Evolutionary conservation across 2,113 vertebrate species (phyloP).

Genomic region (Sapajus apella): DNA sequence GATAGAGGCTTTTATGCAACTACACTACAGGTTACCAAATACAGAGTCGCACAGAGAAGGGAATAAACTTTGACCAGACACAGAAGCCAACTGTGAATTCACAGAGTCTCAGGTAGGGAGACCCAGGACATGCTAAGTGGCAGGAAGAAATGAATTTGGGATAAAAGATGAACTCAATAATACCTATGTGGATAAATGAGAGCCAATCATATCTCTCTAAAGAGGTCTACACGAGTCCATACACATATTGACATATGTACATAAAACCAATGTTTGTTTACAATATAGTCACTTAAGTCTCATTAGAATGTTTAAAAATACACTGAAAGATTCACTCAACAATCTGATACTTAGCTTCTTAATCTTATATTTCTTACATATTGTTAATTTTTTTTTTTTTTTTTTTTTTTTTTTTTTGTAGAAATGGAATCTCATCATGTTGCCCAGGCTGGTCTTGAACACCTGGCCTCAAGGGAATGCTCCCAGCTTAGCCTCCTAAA

Average conservation of each 20-base stretch:
- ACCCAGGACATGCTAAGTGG: background rate
- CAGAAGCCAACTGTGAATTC: background rate
- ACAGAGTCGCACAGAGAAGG: background rate
- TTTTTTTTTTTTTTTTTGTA: background rate
- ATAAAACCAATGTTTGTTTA: background rate
- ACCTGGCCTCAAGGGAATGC: too few species aligned
- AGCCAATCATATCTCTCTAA: background rate
- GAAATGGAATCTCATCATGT: too few species aligned
- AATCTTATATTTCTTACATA: background rate
- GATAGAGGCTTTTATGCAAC: background rate
- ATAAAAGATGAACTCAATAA: background rate
- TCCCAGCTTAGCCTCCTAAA: too few species aligned
- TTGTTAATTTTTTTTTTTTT: background rate
- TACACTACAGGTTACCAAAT: background rate
- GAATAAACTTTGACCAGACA: background rate
- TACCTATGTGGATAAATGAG: background rate
- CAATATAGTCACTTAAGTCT: background rate
- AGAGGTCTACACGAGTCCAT: background rate
- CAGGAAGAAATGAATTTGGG: background rate
- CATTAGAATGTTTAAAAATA: conserved; percentile 26
- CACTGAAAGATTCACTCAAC: background rate
- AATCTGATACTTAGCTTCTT: background rate
- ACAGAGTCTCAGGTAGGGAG: background rate
- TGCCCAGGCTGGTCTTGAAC: too few species aligned
- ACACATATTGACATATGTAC: background rate